phyloP scores from a whole-genome alignment of 1,140 invertebrate species.

The Agrypnia vestita region DNA sequence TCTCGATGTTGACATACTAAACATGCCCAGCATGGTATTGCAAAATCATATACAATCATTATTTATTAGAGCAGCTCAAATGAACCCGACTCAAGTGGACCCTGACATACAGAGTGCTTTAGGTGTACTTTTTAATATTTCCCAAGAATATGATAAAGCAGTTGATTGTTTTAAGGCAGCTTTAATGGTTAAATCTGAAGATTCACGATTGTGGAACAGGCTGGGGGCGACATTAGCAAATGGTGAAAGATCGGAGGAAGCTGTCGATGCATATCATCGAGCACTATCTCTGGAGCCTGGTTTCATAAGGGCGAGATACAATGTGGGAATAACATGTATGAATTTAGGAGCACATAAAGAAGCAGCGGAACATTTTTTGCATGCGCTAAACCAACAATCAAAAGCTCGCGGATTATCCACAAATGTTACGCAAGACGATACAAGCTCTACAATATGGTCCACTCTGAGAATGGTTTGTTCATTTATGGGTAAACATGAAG shows the following conservation, averaged over 20 bases:
- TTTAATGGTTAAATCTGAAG: conserved; percentile 86
- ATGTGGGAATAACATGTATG: conserved; percentile 98
- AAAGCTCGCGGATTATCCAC: conserved; percentile 76
- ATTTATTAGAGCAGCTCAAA: conserved; percentile 89
- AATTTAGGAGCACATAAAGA: conserved; percentile 96
- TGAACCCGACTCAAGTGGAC: conserved; percentile 86
- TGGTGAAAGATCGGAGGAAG: conserved; percentile 94
- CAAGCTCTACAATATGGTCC: conserved; percentile 94
- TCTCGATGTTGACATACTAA: conserved; percentile 68
- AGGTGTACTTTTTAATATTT: conserved; percentile 96
- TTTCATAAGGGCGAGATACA: conserved; percentile 97
- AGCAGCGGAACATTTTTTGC: conserved; percentile 95
- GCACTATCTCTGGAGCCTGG: conserved; percentile 94
- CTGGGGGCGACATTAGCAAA: conserved; percentile 98
- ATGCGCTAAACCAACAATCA: conserved; percentile 93
- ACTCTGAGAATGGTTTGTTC: conserved; percentile 93
- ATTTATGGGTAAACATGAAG: conserved; percentile 87
- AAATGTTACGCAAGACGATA: conserved; percentile 66
- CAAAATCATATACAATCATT: conserved; percentile 81
- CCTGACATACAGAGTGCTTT: conserved; percentile 96
- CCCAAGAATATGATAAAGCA: conserved; percentile 95
- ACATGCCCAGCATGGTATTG: conserved; percentile 66
- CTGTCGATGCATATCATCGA: conserved; percentile 94
- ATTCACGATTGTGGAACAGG: conserved; percentile 97
- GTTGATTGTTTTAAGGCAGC: conserved; percentile 96